Evolutionary conservation across 2,797 vertebrate species (phyloP), one percentile per base, ranked within the genome.

Genomic region (Vireo griseus): DNA sequence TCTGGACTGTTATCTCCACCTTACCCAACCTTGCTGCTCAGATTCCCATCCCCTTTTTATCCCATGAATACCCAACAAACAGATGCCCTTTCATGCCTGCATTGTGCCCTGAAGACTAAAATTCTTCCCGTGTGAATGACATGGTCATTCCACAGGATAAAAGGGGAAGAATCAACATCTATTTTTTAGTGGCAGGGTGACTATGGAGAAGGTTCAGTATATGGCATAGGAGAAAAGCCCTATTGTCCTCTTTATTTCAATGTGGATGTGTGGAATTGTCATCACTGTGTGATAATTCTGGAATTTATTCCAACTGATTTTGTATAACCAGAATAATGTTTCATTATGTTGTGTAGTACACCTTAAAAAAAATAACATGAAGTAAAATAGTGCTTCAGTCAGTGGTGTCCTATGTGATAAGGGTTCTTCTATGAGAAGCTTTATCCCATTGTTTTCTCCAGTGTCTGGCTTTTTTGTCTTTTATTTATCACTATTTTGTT

Each of bases 401-500:
- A 62, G 48, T 45, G 37, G 39, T 82, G 78, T 91, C 61, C 40
- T 83, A 6, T 7, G 17, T 40, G 78, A 93, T 94, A 95, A 94
- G 35, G 45, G 11, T 35, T 89, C 42, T 86, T 31, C 68, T 83
- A 9, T 44, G 35, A 76, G 45, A 58, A 40, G n/a, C 17, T 76
- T 77, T 86, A 77, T 88, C 31, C 55, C 24, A 58, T 63, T 24
- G 5, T 25, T 80, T 89, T 88, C 79, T 91, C 77, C 44, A 51
- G 58, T 59, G 42, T 54, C 48, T 87, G 39, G 13, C 50, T 77
- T 93, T 88, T 93, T 90, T 87, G n/a, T 78, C 90, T 80, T 91
- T 94, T 86, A 94, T 95, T 92, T 94, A 91, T 94, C 89, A 67
- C 55, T 90, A 59, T 90, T 96, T 95, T 76, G 68, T 50, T 55